Conservation (phyloP, 2,113 vertebrate genomes). For the Lanius collurio region DNA sequence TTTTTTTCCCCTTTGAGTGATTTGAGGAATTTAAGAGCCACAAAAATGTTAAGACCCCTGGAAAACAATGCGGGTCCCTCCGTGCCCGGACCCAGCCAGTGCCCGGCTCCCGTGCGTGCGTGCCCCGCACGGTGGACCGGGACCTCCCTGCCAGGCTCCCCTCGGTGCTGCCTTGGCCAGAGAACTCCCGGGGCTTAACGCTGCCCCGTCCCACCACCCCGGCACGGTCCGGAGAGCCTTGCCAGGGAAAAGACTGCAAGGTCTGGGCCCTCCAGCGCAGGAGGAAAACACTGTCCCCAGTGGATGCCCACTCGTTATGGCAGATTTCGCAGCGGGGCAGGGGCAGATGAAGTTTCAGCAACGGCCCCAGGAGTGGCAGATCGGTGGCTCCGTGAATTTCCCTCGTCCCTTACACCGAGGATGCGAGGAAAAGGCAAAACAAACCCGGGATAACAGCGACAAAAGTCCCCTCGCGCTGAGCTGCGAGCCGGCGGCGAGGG, state of each 20-base stretch:
- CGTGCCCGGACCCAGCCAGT: neutral
- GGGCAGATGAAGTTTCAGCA: neutral
- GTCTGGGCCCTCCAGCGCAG: neutral
- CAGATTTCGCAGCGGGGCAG: neutral
- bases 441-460: neutral
- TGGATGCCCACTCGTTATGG: neutral
- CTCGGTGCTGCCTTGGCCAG: neutral
- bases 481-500: neutral
- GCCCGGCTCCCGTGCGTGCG: neutral
- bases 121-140: neutral
- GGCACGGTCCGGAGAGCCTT: too few species aligned
- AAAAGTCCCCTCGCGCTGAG: neutral
- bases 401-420: neutral
- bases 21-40: constrained; percentile 32
- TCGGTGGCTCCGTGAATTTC: neutral
- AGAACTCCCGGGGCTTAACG: neutral
- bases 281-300: neutral
- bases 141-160: neutral
- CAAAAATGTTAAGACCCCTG: constrained; percentile 22
- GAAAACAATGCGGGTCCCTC: neutral
- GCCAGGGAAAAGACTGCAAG: neutral
- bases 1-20: neutral
- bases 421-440: neutral
- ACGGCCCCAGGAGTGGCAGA: neutral
- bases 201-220: neutral